A percentile compares a stretch with the other conserved stretches of the same genome.
These are phyloP conservation scores for Gopherus evgoodei DNA, from an alignment of 2,113 vertebrate genomes.

Conservation along the genomic window DNA sequence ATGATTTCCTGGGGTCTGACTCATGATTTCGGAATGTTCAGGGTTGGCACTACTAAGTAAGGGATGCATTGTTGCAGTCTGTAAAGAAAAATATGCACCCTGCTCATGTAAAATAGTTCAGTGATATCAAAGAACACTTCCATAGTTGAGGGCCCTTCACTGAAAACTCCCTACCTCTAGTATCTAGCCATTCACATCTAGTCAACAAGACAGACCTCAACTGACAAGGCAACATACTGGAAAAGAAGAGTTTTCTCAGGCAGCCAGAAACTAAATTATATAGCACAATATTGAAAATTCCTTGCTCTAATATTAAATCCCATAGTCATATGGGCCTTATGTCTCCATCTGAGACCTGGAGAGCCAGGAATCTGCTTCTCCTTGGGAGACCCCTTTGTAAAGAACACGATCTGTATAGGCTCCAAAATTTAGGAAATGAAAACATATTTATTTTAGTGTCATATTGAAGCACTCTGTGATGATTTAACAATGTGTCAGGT, in stretches of 20 bases:
- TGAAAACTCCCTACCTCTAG: neutral
- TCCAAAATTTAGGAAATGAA: neutral
- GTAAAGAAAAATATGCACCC: neutral
- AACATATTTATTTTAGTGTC: neutral
- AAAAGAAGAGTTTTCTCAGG: neutral
- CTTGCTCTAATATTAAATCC: neutral
- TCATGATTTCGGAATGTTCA: neutral
- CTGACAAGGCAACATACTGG: neutral
- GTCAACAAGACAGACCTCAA: neutral
- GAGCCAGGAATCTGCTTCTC: neutral
- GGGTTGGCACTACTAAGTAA: neutral
- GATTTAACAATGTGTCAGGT: neutral
- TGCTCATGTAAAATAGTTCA: neutral
- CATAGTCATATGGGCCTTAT: neutral
- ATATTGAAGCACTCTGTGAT: neutral
- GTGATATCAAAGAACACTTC: neutral
- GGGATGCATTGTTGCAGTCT: neutral
- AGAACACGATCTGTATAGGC: slow-evolving; percentile 10
- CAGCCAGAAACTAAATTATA: neutral
- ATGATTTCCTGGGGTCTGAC: neutral
- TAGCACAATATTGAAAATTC: neutral
- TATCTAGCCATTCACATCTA: neutral
- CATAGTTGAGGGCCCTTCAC: neutral
- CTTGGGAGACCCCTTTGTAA: neutral
- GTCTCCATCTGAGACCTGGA: neutral